Base-by-base conservation (phyloP, 2,797 vertebrate species). In the Crypturellus tataupa region DNA sequence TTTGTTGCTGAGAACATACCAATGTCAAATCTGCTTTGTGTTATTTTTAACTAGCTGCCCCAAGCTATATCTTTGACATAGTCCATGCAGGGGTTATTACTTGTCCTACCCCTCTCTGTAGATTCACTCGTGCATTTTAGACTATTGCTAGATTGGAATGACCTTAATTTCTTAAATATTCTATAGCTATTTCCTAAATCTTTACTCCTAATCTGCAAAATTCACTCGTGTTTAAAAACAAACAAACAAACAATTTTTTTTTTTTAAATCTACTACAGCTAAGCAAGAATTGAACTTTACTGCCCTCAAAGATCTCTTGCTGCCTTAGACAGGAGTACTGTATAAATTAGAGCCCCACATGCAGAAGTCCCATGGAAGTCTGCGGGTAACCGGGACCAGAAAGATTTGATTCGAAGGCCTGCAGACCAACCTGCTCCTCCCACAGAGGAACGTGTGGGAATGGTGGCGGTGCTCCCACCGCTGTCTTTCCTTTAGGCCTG, bases 1-100 rank as follows among this genome's bases (percentile, higher is more conserved):
- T 27, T 72, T 35, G 35, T n/a, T n/a, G 44, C 20, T 65, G 60
- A 79, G 56, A 85, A 85, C 59, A 46, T 24, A 44, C 44, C 60
- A 51, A 53, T 14, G 35, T 31, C 27, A 84, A 89, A 90, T 96
- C 9, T 35, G 77, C 80, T 91, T 88, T 81, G 65, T 67, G 82
- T 86, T 89, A 53, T 53, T 78, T 33, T 76, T 65, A 58, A 93
- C 68, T 77, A 67, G 53, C 63, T 81, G 68, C 73, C 67, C 56
- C 85, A 85, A 86, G 65, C 25, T 60, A 89, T 62, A 92, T 7
- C 64, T 85, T 58, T 46, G 27, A 75, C 78, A 64, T 9, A 39
- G n/a, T 18, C 77, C 80, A 14, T 39, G 17, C 55, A n/a, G 4
- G 58, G 33, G 80, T 82, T 80, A 78, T 56, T 78, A 21, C 19